phyloP scores from a whole-genome alignment of 1,140 invertebrate species.

The Trinorchestia longiramus region DNA sequence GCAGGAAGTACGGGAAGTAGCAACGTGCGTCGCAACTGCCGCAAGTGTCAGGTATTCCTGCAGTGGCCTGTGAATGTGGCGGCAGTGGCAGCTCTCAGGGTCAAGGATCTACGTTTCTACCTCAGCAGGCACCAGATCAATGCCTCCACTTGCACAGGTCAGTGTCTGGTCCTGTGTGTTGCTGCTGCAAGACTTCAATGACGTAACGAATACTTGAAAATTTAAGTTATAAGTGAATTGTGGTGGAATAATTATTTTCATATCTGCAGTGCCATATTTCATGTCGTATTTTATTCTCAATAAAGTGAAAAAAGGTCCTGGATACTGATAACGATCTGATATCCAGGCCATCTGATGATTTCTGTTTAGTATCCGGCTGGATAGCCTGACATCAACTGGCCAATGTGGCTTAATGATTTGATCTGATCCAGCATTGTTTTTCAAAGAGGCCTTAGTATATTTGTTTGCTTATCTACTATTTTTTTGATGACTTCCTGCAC shows the following conservation, averaged over 20 bases:
- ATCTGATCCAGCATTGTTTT: too few species aligned
- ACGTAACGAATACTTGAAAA: neutral
- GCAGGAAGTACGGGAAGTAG: neutral
- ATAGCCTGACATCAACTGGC: too few species aligned
- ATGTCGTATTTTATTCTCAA: neutral
- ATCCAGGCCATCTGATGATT: neutral
- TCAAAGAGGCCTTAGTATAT: too few species aligned
- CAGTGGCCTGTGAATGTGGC: slow-evolving; percentile 30
- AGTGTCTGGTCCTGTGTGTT: neutral
- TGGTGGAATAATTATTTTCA: neutral
- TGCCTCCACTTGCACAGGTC: slow-evolving; percentile 39
- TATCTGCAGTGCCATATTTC: neutral
- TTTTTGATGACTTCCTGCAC: too few species aligned
- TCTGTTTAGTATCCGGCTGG: neutral
- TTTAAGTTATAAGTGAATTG: neutral
- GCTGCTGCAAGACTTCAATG: neutral
- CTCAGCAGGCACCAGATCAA: slow-evolving; percentile 29
- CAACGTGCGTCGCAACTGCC: slow-evolving; percentile 38
- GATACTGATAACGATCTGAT: neutral
- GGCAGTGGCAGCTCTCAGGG: slow-evolving; percentile 23
- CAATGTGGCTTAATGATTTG: too few species aligned
- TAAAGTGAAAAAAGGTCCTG: too few species aligned
- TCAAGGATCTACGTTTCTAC: slow-evolving; percentile 33
- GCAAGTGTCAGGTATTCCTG: slow-evolving; percentile 26
- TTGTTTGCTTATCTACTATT: too few species aligned